Evolutionary conservation across 2,797 vertebrate genomes (phyloP).

Genomic region (Centropyge bicolor): DNA sequence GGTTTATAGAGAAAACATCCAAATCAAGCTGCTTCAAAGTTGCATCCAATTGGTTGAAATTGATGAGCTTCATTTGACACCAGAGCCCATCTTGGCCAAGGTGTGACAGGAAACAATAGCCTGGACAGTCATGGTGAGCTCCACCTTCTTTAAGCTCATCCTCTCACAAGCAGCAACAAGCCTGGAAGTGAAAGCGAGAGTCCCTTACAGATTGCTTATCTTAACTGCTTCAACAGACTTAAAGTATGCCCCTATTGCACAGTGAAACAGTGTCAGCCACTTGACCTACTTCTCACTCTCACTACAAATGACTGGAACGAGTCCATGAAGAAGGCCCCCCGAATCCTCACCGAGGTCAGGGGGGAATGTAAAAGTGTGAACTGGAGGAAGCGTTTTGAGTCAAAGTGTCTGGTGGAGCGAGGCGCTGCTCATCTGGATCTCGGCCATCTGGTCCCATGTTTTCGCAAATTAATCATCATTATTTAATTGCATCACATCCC

Average conservation of each 20-base stretch:
- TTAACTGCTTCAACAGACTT: slow-evolving; percentile 66
- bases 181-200: slow-evolving; percentile 55
- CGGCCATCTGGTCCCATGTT: slow-evolving; percentile 22
- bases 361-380: slow-evolving; percentile 15
- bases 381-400: slow-evolving; percentile 8
- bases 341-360: slow-evolving; percentile 39
- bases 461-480: slow-evolving; percentile 61
- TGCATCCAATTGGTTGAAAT: not conserved
- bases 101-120: slow-evolving; percentile 57
- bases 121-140: slow-evolving; percentile 36
- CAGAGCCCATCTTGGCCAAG: slow-evolving; percentile 11
- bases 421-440: slow-evolving; percentile 42
- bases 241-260: slow-evolving; percentile 72
- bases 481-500: slow-evolving; percentile 63
- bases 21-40: too few species aligned
- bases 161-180: slow-evolving; percentile 55
- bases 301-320: slow-evolving; percentile 59
- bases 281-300: slow-evolving; percentile 81
- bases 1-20: not conserved
- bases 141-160: slow-evolving; percentile 44
- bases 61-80: slow-evolving; percentile 30
- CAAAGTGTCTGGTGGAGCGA: slow-evolving; percentile 11
- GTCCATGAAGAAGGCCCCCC: slow-evolving; percentile 40
- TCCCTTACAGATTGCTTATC: slow-evolving; percentile 65
- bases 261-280: slow-evolving; percentile 72